Conservation (phyloP, 1,140 invertebrate species). For the Chymomyza costata region DNA sequence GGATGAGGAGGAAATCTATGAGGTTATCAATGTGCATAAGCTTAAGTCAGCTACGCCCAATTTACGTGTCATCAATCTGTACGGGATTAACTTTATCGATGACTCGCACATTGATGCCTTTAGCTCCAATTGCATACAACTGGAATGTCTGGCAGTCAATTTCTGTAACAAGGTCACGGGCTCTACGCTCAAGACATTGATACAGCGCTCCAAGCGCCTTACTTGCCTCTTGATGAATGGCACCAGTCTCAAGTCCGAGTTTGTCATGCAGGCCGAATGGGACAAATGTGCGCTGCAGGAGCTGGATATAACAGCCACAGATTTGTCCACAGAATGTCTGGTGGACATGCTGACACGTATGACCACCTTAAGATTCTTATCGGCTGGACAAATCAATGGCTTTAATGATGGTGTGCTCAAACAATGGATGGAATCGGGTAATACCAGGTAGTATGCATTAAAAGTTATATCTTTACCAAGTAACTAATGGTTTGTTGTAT, state of each 20-base stretch:
- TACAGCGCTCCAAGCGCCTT: conserved; percentile 94
- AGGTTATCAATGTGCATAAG: conserved; percentile 99
- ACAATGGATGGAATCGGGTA: conserved; percentile 91
- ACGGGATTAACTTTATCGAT: conserved; percentile 98
- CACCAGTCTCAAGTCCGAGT: conserved; percentile 92
- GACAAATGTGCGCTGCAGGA: conserved; percentile 93
- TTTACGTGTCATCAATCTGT: conserved; percentile 94
- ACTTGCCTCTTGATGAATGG: conserved; percentile 96
- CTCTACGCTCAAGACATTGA: conserved; percentile 94
- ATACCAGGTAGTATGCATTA: conserved; percentile 77
- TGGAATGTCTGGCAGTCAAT: conserved; percentile 97
- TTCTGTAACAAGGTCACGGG: conserved; percentile 98
- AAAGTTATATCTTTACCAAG: too few species aligned
- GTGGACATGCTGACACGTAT: conserved; percentile 94
- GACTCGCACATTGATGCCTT: conserved; percentile 99
- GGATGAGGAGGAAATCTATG: conserved; percentile 99
- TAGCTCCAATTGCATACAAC: conserved; percentile 94
- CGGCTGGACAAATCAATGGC: conserved; percentile 96
- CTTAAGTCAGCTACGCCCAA: conserved; percentile 97
- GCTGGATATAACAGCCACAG: conserved; percentile 97
- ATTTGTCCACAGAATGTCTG: conserved; percentile 94
- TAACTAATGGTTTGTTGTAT: not conserved
- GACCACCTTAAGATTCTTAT: conserved; percentile 90
- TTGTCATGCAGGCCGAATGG: conserved; percentile 97
- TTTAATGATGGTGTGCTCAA: conserved; percentile 96